These are phyloP conservation scores for Salvelinus sp. DNA, from an alignment of 2,113 vertebrate genomes.

Conservation along the genomic window DNA sequence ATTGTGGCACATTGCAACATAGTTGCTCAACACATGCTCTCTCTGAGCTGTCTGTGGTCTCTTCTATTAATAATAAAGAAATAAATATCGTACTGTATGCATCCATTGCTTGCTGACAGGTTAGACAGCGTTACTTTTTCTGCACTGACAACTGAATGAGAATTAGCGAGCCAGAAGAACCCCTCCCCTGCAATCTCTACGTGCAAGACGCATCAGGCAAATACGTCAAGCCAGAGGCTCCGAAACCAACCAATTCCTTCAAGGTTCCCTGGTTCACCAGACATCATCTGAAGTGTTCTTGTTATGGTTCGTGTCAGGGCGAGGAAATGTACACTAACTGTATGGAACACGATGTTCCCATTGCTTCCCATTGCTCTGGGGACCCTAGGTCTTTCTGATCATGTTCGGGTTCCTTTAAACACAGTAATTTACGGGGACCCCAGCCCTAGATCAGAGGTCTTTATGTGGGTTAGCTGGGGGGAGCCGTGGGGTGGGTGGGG, in stretches of 20 bases:
- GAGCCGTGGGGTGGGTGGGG: slow-evolving; percentile 11
- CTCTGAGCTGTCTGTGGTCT: slow-evolving; percentile 59
- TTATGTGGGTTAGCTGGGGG: slow-evolving; percentile 33
- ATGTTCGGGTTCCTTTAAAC: slow-evolving; percentile 50
- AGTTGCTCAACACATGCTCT: slow-evolving; percentile 38
- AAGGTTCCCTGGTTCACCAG: slow-evolving; percentile 26
- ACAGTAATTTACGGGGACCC: slow-evolving; percentile 57
- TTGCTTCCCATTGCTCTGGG: slow-evolving; percentile 22
- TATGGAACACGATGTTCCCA: slow-evolving; percentile 16
- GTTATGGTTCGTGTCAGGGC: slow-evolving; percentile 17
- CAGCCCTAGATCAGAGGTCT: slow-evolving; percentile 58
- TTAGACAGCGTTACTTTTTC: slow-evolving; percentile 30
- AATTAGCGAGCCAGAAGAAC: slow-evolving; percentile 59
- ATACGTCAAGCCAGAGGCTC: slow-evolving; percentile 25
- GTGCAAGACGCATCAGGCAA: slow-evolving; percentile 31
- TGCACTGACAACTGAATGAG: slow-evolving; percentile 63
- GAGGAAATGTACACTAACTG: slow-evolving; percentile 36
- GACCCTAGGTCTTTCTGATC: slow-evolving; percentile 44
- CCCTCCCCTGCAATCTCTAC: slow-evolving; percentile 2
- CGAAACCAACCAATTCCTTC: slow-evolving; percentile 14
- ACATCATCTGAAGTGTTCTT: slow-evolving; percentile 35
- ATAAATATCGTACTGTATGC: slow-evolving; percentile 19
- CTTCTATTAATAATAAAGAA: slow-evolving; percentile 55
- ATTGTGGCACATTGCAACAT: slow-evolving; percentile 60
- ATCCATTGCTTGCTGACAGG: slow-evolving; percentile 65